phyloP scores from a whole-genome alignment of 2,888 invertebrate species.

The Meiosimyza decipiens region DNA sequence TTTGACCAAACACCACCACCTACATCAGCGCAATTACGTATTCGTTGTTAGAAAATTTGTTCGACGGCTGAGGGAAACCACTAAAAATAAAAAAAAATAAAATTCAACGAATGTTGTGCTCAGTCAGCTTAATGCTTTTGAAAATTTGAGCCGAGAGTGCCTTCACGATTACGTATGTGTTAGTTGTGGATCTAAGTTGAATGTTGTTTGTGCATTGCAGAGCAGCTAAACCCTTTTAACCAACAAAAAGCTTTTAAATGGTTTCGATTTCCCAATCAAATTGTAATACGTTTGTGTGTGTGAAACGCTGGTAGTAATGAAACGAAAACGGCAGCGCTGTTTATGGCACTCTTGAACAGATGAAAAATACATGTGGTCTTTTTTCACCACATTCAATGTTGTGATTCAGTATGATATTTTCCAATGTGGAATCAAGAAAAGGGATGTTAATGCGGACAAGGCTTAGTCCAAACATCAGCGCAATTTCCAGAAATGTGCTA shows the following conservation, averaged over 20 bases:
- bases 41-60: not conserved
- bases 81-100: not conserved
- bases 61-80: not conserved
- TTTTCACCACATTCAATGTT: no score
- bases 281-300: slow-evolving; percentile 31
- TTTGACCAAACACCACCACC: not conserved
- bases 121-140: slow-evolving; percentile 15
- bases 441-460: no score
- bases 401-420: no score
- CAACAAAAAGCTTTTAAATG: slow-evolving; percentile 24
- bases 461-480: no score
- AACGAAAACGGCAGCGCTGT: not conserved
- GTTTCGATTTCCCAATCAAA: slow-evolving; percentile 36
- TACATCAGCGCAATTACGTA: not conserved
- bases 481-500: no score
- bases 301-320: not conserved
- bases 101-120: not conserved
- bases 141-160: not conserved
- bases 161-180: no score
- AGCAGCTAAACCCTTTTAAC: not conserved
- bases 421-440: no score
- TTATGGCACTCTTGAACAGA: no score
- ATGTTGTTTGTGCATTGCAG: not conserved
- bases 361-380: no score
- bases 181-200: not conserved